Conservation (phyloP, 2,888 invertebrate species). For the Orthosia incerta region DNA sequence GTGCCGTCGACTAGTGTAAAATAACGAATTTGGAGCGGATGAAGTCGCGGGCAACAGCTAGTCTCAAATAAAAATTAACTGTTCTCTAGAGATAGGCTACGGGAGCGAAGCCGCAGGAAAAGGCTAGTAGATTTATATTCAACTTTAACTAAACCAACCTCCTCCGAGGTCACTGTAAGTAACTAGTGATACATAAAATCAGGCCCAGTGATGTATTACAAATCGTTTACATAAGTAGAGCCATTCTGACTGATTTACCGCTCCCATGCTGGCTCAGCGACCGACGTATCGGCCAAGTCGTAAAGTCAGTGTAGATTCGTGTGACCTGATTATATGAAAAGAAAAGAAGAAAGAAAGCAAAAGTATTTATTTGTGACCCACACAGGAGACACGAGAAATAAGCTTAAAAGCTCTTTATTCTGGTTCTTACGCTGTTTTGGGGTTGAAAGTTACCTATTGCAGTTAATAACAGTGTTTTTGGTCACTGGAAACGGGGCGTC, state of each 20-base stretch:
- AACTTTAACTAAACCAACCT: background rate
- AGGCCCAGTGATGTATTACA: slow-evolving; percentile 38
- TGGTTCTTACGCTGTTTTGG: slow-evolving; percentile 2
- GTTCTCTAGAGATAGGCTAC: too few relatives aligned
- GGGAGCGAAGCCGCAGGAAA: too few relatives aligned
- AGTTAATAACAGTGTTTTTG: too few relatives aligned
- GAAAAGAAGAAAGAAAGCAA: too few relatives aligned
- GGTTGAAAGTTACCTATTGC: background rate
- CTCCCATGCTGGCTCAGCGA: slow-evolving; percentile 43
- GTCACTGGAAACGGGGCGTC: too few relatives aligned
- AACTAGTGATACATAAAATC: slow-evolving; percentile 47
- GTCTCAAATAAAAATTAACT: too few relatives aligned
- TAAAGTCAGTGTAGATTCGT: slow-evolving; percentile 37
- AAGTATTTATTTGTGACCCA: too few relatives aligned
- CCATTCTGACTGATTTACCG: slow-evolving; percentile 50
- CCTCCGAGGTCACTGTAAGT: background rate
- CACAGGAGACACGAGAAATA: too few relatives aligned
- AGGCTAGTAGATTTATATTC: background rate
- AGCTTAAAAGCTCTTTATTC: too few relatives aligned
- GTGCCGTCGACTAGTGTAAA: too few relatives aligned
- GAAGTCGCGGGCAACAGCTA: too few relatives aligned
- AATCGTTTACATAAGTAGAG: slow-evolving; percentile 60
- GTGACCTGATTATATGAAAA: slow-evolving; percentile 31
- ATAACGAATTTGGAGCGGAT: too few relatives aligned
- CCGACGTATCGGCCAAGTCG: slow-evolving; percentile 24